Evolutionary conservation across 2,797 vertebrate genomes (phyloP).

Genomic region (Muscicapa comitata): DNA sequence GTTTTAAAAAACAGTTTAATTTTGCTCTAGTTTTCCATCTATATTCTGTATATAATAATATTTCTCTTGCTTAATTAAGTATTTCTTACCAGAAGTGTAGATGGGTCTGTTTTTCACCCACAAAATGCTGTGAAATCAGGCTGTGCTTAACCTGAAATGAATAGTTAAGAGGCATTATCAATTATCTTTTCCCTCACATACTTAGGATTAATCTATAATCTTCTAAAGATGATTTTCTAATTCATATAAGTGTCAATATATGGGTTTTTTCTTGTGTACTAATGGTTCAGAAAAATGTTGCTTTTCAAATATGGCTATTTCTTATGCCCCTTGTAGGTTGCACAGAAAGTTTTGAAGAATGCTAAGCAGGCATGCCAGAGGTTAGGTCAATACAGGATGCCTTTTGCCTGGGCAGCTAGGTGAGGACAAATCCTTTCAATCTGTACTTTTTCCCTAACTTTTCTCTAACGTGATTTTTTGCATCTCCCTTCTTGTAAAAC

Average conservation of each 20-base stretch:
- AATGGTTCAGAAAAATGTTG: background rate
- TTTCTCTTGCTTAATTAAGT: background rate
- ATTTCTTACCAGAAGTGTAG: background rate
- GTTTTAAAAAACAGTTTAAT: background rate
- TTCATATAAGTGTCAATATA: background rate
- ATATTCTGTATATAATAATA: background rate
- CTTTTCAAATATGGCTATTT: background rate
- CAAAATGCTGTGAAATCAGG: background rate
- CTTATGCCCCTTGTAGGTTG: constrained; percentile 75
- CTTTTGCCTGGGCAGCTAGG: constrained; percentile 97
- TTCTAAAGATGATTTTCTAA: background rate
- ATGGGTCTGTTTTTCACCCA: background rate
- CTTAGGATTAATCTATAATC: background rate
- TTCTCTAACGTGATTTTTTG: background rate
- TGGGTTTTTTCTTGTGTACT: rapidly evolving
- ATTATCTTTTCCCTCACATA: background rate
- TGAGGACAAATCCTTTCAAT: constrained; percentile 49
- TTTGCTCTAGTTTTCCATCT: background rate
- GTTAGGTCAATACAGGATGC: constrained; percentile 94
- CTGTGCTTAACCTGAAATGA: background rate
- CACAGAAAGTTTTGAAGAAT: constrained; percentile 96
- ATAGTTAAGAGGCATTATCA: background rate
- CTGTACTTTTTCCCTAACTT: background rate
- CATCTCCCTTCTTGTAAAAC: background rate
- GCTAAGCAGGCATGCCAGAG: constrained; percentile 90